Conservation (phyloP, 2,888 invertebrate species). For the Villa cingulata region DNA sequence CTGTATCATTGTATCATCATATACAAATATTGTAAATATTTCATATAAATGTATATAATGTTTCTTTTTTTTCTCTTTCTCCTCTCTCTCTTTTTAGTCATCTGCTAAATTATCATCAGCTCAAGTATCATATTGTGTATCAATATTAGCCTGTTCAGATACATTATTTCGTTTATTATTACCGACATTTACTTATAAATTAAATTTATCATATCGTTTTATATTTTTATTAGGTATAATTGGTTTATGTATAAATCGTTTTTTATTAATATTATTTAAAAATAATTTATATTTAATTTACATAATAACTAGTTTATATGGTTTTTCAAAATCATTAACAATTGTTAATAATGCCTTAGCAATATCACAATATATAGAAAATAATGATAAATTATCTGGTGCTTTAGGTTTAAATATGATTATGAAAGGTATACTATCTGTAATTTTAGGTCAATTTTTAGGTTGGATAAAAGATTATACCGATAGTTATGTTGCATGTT, state of each 20-base stretch:
- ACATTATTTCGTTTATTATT: slow-evolving; percentile 50
- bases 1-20: too few relatives aligned
- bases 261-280: too few relatives aligned
- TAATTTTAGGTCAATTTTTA: slow-evolving; percentile 48
- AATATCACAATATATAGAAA: slow-evolving; percentile 48
- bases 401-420: slow-evolving; percentile 62
- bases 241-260: slow-evolving; percentile 38
- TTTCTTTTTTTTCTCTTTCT: slow-evolving; percentile 3
- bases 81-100: slow-evolving; percentile 20
- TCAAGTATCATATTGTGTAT: slow-evolving; percentile 54
- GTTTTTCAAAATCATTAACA: slow-evolving; percentile 57
- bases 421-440: slow-evolving; percentile 52
- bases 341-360: slow-evolving; percentile 60
- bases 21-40: too few relatives aligned
- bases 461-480: slow-evolving; percentile 53
- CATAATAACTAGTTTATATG: slow-evolving; percentile 45
- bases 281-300: too few relatives aligned
- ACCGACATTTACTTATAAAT: slow-evolving; percentile 48
- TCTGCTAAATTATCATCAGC: slow-evolving; percentile 33
- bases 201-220: slow-evolving; percentile 45
- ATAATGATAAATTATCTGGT: slow-evolving; percentile 45
- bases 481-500: slow-evolving; percentile 46
- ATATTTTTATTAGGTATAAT: slow-evolving; percentile 49
- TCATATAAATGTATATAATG: too few relatives aligned
- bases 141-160: slow-evolving; percentile 53